These are phyloP conservation scores for Graptemys geographica DNA, from an alignment of 2,797 vertebrate genomes.

Conservation along the genomic window DNA sequence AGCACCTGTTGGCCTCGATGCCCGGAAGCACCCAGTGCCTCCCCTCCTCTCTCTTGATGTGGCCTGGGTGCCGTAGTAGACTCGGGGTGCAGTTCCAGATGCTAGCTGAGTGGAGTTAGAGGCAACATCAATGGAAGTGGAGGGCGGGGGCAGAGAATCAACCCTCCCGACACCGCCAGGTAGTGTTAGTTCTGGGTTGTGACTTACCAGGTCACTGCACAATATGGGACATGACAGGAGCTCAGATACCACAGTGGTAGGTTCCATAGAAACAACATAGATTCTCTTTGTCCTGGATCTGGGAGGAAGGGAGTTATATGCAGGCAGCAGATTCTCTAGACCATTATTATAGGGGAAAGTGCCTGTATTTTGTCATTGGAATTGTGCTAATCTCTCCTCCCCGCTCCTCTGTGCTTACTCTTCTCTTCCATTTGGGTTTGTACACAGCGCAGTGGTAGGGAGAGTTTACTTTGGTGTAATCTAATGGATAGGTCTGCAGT, in stretches of 20 bases:
- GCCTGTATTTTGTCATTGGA: not conserved
- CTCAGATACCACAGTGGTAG: not conserved
- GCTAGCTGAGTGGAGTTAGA: not conserved
- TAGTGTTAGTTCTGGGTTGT: not conserved
- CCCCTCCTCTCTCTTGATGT: not conserved
- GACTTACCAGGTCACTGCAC: not conserved
- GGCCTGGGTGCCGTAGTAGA: not conserved
- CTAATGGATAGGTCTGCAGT: not conserved
- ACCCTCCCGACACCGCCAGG: not conserved
- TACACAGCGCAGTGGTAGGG: not conserved
- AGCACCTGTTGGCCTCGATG: not conserved
- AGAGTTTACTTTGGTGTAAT: not conserved
- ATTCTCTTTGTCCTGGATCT: not conserved
- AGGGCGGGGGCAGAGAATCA: not conserved
- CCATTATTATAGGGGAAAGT: not conserved
- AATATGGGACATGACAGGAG: not conserved
- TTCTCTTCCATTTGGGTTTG: not conserved
- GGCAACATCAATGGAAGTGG: not conserved
- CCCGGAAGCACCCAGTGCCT: not conserved
- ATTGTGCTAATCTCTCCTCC: not conserved
- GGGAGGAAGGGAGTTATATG: not conserved
- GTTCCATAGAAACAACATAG: not conserved
- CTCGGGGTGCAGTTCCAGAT: not conserved
- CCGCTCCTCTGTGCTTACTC: not conserved
- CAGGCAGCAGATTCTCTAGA: not conserved